A percentile compares a stretch with the other conserved stretches of the same genome.
phyloP scores from a whole-genome alignment of 2,888 invertebrate species.

The Hyppa rectilinea region DNA sequence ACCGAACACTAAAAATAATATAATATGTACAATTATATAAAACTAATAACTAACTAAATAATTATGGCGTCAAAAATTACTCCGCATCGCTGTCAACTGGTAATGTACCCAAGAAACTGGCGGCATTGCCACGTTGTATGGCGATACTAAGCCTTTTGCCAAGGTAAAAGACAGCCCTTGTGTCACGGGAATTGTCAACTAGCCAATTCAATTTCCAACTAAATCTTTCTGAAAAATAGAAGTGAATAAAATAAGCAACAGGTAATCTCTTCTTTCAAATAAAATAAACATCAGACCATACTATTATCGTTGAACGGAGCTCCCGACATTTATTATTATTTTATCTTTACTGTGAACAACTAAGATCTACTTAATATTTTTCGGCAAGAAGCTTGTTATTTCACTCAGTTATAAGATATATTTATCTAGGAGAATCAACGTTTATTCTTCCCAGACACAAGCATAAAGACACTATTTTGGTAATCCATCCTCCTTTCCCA shows the following conservation, averaged over 20 bases:
- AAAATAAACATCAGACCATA: constrained; percentile 10
- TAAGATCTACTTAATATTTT: constrained; percentile 21
- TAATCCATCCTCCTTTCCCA: constrained; percentile 4
- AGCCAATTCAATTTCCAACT: constrained; percentile 22
- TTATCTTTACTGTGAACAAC: constrained; percentile 7
- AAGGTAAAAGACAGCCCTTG: too few species aligned
- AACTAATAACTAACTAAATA: too few species aligned
- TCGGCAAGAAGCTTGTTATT: constrained; percentile 30
- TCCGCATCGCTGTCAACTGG: too few species aligned
- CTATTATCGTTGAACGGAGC: constrained; percentile 9
- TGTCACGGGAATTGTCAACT: too few species aligned
- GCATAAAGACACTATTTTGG: constrained; percentile 29
- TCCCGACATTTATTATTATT: constrained; percentile 31
- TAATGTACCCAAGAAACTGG: too few species aligned
- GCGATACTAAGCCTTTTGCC: too few species aligned
- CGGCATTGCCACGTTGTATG: too few species aligned
- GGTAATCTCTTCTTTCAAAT: background rate
- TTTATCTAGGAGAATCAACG: constrained; percentile 17
- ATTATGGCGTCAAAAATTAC: too few species aligned
- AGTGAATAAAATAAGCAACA: constrained; percentile 34
- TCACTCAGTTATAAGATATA: constrained; percentile 1
- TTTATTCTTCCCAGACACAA: constrained; percentile 9
- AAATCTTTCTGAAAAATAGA: constrained; percentile 7
- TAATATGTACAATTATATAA: too few species aligned
- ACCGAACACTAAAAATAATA: too few species aligned